Percentiles rank a stretch among this genome's conserved stretches.
These are phyloP conservation scores for Paratrypauchen microcephalus DNA, from an alignment of 2,797 vertebrate species.

Conservation along the genomic window DNA sequence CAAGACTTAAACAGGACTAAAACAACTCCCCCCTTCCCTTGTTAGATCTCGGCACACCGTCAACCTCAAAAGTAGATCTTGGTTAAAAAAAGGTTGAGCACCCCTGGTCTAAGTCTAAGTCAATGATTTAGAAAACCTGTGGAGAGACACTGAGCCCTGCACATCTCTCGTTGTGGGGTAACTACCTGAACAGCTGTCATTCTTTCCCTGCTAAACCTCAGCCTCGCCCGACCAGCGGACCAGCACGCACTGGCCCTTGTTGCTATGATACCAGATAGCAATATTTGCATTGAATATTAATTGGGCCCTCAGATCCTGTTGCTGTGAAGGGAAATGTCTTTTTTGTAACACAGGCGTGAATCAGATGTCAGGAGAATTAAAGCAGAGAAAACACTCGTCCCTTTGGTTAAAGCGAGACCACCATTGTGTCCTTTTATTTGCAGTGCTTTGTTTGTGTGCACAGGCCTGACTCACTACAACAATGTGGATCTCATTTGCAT, in stretches of 20 bases:
- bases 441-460: conserved; percentile 5
- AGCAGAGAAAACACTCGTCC: conserved; percentile 4
- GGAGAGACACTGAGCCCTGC: conserved; percentile 19
- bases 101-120: no score
- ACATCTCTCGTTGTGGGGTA: conserved; percentile 14
- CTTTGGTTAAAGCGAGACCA: conserved; percentile 3
- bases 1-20: no score
- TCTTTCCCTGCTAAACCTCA: conserved; percentile 43
- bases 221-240: conserved; percentile 45
- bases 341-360: conserved; percentile 45
- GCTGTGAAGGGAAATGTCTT: conserved; percentile 50
- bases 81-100: no score
- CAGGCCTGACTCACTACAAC: conserved; percentile 4
- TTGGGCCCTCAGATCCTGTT: conserved; percentile 55
- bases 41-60: no score
- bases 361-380: conserved; percentile 35
- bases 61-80: no score
- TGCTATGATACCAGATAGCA: conserved; percentile 77
- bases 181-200: conserved; percentile 32
- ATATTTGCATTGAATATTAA: conserved; percentile 77
- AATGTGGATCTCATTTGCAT: conserved; percentile 37
- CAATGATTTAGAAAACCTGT: conserved; percentile 20
- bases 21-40: no score
- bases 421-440: conserved; percentile 11
- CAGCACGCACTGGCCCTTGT: conserved; percentile 54